phyloP scores from a whole-genome alignment of 2,113 vertebrate genomes.

The Dasyornis broadbenti region DNA sequence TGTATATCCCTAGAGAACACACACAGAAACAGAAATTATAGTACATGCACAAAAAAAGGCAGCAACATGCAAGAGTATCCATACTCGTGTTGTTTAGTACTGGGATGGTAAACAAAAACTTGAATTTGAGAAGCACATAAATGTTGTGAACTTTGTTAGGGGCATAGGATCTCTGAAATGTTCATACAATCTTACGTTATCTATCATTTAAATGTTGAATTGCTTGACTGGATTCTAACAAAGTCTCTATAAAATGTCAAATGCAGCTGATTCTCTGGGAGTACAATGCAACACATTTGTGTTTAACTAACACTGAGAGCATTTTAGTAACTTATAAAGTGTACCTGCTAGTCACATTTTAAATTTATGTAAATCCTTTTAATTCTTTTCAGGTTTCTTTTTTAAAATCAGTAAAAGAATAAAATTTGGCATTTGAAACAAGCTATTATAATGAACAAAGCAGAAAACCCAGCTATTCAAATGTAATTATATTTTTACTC shows the following conservation, averaged over 20 bases:
- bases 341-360: not conserved
- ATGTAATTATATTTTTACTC: not conserved
- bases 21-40: not conserved
- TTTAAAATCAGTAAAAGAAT: not conserved
- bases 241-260: not conserved
- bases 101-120: not conserved
- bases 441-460: not conserved
- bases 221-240: not conserved
- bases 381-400: not conserved
- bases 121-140: not conserved
- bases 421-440: not conserved
- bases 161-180: not conserved
- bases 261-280: not conserved
- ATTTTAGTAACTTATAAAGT: not conserved
- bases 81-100: not conserved
- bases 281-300: not conserved
- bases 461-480: not conserved
- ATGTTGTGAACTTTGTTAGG: not conserved
- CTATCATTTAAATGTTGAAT: not conserved
- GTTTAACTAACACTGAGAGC: not conserved
- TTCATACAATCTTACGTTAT: not conserved
- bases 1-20: not conserved
- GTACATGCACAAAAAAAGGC: not conserved
- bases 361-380: not conserved
- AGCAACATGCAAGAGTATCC: not conserved